Evolutionary conservation across 2,113 vertebrate genomes (phyloP).

Genomic region (Sinocyclocheilus anophthalmus): DNA sequence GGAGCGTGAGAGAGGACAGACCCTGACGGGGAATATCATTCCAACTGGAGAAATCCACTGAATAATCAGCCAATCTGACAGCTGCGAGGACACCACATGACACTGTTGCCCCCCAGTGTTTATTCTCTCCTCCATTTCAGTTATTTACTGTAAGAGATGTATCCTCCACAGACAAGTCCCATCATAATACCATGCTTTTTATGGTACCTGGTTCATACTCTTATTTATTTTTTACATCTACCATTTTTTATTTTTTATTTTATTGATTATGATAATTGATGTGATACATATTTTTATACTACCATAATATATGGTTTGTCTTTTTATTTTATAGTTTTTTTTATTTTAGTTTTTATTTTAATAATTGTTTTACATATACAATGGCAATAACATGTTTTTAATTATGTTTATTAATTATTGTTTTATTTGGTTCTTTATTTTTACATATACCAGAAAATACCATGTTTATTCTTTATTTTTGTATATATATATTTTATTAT

Average conservation of each 20-base stretch:
- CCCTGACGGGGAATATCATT: conserved; percentile 4
- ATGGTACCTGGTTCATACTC: neutral
- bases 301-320: no score
- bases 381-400: no score
- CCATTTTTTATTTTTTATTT: no score
- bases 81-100: conserved; percentile 12
- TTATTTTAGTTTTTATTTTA: no score
- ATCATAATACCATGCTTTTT: neutral
- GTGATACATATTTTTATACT: no score
- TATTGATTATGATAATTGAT: no score
- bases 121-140: neutral
- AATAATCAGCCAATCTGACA: conserved; percentile 26
- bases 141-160: conserved; percentile 9
- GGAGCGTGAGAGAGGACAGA: neutral
- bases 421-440: neutral
- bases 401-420: no score
- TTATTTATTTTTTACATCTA: no score
- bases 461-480: neutral
- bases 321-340: no score
- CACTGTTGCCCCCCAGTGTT: conserved; percentile 38
- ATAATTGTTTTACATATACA: no score
- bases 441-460: neutral
- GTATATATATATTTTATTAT: neutral
- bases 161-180: neutral
- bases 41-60: neutral